phyloP scores from a whole-genome alignment of 2,888 invertebrate species.

The Muschampia plurimacula region DNA sequence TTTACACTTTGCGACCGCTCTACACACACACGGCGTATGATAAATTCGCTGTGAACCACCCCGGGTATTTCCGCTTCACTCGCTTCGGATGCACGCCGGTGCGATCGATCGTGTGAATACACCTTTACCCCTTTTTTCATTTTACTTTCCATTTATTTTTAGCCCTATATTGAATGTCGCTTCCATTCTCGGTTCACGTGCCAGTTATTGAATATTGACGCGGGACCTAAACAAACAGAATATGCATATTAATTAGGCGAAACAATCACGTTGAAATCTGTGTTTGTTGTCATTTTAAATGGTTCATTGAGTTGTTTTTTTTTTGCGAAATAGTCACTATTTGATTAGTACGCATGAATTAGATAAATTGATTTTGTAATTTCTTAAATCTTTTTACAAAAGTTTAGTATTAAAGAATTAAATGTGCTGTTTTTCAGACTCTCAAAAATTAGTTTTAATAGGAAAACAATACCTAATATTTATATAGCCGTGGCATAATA shows the following conservation, averaged over 20 bases:
- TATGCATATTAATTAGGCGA: conserved; percentile 12
- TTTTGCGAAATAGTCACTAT: background rate
- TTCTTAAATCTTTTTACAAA: no score
- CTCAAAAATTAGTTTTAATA: background rate
- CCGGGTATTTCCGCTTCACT: conserved; percentile 76
- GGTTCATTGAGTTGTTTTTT: background rate
- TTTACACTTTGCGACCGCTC: conserved; percentile 59
- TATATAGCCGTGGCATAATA: conserved; percentile 12
- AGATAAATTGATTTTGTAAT: background rate
- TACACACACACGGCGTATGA: conserved; percentile 65
- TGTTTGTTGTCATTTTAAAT: background rate
- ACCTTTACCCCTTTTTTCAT: conserved; percentile 65
- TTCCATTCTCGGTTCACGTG: conserved; percentile 12
- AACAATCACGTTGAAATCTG: background rate
- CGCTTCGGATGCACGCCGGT: conserved; percentile 71
- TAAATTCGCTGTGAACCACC: conserved; percentile 75
- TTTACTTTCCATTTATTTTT: conserved; percentile 60
- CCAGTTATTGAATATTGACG: conserved; percentile 31
- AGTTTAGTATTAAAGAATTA: background rate
- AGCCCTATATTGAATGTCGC: conserved; percentile 47
- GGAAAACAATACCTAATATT: background rate
- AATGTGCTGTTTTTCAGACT: background rate
- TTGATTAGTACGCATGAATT: background rate
- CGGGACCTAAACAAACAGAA: conserved; percentile 27
- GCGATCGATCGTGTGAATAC: conserved; percentile 76